Evolutionary conservation across 2,113 vertebrate genomes (phyloP).

Genomic region (Synodontis membranacea): DNA sequence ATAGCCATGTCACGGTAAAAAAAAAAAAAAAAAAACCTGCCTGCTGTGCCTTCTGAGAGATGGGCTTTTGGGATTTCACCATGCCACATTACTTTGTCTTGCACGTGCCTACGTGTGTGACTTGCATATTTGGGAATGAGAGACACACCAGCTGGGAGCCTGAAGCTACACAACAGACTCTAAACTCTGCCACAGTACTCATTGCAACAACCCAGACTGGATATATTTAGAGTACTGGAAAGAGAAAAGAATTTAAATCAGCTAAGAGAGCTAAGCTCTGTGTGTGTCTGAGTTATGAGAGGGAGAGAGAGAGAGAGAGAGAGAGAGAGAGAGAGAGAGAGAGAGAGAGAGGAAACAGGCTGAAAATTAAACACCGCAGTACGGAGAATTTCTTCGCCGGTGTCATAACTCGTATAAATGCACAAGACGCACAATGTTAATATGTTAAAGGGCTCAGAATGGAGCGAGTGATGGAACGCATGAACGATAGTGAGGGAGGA

Average conservation of each 20-base stretch:
- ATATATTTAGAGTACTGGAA: conserved; percentile 27
- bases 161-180: conserved; percentile 22
- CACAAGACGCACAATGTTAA: neutral
- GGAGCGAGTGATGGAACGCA: neutral
- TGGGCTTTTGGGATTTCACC: conserved; percentile 59
- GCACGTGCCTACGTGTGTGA: conserved; percentile 45
- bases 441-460: neutral
- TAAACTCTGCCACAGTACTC: conserved; percentile 17
- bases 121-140: conserved; percentile 16
- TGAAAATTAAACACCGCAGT: neutral
- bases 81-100: conserved; percentile 61
- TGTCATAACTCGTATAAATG: neutral
- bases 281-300: neutral
- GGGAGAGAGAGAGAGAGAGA: neutral
- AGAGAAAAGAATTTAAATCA: conserved; percentile 11
- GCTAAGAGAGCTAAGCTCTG: conserved; percentile 7
- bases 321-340: conserved; percentile 6
- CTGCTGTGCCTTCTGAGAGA: conserved; percentile 56
- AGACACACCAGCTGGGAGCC: conserved; percentile 17
- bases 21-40: conserved; percentile 44
- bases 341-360: conserved; percentile 7
- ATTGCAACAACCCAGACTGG: conserved; percentile 10
- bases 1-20: conserved; percentile 66
- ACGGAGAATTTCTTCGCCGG: neutral
- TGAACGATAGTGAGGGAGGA: conserved; percentile 25